A percentile compares a stretch with the other conserved stretches of the same genome.
Conservation (phyloP, 2,888 invertebrate species). For the Disparrhopalites patrizii region DNA sequence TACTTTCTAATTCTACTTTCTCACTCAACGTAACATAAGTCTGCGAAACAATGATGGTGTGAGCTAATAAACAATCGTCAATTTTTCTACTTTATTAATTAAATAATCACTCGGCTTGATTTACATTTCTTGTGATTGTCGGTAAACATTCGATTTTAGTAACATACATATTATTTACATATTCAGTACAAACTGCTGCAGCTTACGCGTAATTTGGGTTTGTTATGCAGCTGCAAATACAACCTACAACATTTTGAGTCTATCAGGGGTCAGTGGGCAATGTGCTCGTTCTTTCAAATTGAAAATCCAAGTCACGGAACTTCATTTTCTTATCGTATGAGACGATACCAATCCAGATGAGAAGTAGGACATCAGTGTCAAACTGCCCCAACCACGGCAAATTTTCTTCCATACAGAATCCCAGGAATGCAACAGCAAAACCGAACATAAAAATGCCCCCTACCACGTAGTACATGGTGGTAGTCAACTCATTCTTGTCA, state of each 20-base stretch:
- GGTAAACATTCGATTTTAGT: too few species aligned
- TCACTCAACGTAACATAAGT: too few species aligned
- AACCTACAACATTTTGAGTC: too few species aligned
- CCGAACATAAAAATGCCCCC: slow-evolving; percentile 3
- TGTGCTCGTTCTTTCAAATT: background rate
- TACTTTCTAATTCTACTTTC: too few species aligned
- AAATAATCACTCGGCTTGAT: too few species aligned
- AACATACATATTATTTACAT: too few species aligned
- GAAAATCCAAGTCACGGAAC: slow-evolving; percentile 9
- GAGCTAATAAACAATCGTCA: too few species aligned
- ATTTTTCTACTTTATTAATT: too few species aligned
- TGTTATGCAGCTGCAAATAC: background rate
- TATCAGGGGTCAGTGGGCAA: too few species aligned
- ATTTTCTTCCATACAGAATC: background rate
- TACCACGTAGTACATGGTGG: background rate
- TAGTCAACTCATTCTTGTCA: background rate
- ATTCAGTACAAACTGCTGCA: too few species aligned
- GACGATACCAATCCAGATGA: background rate
- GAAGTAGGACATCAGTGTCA: slow-evolving; percentile 6
- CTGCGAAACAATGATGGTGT: too few species aligned
- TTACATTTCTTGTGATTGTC: too few species aligned
- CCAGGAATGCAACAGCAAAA: background rate
- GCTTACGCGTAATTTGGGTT: background rate
- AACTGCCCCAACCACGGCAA: slow-evolving; percentile 12
- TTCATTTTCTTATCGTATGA: background rate